Conservation (phyloP, 2,797 vertebrate species). For the Melanotaenia maccullochi region DNA sequence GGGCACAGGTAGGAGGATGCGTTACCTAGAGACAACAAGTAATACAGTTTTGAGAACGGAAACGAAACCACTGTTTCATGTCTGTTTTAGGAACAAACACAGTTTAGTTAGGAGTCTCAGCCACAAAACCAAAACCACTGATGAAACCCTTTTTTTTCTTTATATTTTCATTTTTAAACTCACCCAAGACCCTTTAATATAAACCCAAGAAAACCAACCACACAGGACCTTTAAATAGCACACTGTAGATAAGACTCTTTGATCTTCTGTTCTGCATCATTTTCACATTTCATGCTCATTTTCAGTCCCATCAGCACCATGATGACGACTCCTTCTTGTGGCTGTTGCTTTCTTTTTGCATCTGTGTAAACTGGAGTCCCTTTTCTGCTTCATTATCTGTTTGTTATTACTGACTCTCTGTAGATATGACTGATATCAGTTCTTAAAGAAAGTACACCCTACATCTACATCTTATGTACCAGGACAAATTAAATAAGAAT, state of each 20-base stretch:
- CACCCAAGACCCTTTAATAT: background rate
- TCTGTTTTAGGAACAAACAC: background rate
- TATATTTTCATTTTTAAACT: background rate
- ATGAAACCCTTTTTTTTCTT: background rate
- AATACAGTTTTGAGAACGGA: slow-evolving; percentile 6
- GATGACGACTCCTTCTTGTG: background rate
- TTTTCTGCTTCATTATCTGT: background rate
- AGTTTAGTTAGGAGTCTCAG: background rate
- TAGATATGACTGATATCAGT: background rate
- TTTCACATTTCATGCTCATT: background rate
- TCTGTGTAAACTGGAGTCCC: background rate
- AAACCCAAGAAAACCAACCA: background rate
- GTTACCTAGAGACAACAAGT: slow-evolving; percentile 42
- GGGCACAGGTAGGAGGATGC: slow-evolving; percentile 40
- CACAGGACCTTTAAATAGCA: background rate
- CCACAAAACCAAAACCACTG: background rate
- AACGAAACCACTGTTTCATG: background rate
- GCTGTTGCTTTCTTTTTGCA: background rate
- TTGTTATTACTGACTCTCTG: background rate
- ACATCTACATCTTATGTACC: too few relatives aligned
- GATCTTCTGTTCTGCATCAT: background rate
- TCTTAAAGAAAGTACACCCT: background rate
- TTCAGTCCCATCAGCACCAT: background rate
- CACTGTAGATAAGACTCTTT: background rate
- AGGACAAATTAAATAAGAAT: too few relatives aligned